A percentile compares a stretch with the other conserved stretches of the same genome.
Conservation (phyloP, 2,797 vertebrate genomes). For the Hypotaenidia philippensis region DNA sequence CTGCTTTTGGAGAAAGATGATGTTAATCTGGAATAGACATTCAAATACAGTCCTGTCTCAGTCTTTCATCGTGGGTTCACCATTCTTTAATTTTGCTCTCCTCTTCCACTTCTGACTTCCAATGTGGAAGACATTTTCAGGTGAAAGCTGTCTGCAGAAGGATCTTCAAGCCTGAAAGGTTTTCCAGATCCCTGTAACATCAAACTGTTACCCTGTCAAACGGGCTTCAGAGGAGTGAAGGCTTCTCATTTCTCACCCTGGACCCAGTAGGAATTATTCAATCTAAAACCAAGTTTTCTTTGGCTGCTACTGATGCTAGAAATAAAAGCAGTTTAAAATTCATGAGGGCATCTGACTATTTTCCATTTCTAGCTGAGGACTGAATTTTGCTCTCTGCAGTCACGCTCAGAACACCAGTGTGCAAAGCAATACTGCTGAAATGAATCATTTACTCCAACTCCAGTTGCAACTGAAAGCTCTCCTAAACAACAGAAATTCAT, state of each 20-base stretch:
- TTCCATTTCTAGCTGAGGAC: slow-evolving; percentile 23
- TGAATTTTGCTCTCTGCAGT: slow-evolving; percentile 9
- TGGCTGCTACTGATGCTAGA: slow-evolving; percentile 6
- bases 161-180: neutral
- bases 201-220: neutral
- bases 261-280: neutral
- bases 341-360: slow-evolving; percentile 19
- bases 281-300: slow-evolving; percentile 8
- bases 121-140: neutral
- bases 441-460: neutral
- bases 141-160: neutral
- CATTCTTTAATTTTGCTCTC: neutral
- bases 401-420: neutral
- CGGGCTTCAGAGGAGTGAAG: neutral
- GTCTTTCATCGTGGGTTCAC: neutral
- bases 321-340: slow-evolving; percentile 56
- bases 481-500: neutral
- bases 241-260: neutral
- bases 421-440: neutral
- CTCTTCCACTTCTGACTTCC: neutral
- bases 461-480: neutral
- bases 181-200: neutral
- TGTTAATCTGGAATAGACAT: neutral
- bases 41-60: neutral
- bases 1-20: neutral